A percentile compares a stretch with the other conserved stretches of the same genome.
Evolutionary conservation across 2,797 vertebrate genomes (phyloP).

Genomic region (Coendou prehensilis): DNA sequence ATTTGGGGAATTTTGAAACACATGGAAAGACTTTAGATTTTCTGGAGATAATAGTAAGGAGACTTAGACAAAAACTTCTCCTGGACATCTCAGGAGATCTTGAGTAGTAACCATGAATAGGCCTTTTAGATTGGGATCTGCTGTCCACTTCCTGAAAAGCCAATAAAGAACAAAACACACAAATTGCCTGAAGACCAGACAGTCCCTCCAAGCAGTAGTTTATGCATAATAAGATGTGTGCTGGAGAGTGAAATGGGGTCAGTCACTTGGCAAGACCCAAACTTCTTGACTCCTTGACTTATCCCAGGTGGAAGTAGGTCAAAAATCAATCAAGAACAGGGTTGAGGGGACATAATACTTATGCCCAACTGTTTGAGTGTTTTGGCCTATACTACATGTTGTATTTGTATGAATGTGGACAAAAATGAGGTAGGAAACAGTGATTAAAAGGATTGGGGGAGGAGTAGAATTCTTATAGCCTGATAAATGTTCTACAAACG

Average conservation of each 20-base stretch:
- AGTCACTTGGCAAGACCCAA: not conserved
- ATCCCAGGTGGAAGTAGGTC: not conserved
- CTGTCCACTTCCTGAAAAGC: constrained; percentile 58
- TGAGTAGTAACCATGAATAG: not conserved
- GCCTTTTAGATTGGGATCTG: constrained; percentile 53
- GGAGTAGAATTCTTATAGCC: not conserved
- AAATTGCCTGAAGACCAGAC: not conserved
- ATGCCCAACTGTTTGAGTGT: not conserved
- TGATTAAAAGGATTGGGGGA: constrained; percentile 4
- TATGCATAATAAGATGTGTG: not conserved
- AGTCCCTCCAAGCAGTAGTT: constrained; percentile 5
- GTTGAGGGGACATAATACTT: constrained; percentile 9
- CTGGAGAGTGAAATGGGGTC: constrained; percentile 3
- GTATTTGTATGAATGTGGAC: not conserved
- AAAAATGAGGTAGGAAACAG: not conserved
- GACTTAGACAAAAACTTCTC: constrained; percentile 56
- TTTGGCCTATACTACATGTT: not conserved
- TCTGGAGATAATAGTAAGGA: constrained; percentile 57
- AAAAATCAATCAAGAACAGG: not conserved
- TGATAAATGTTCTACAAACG: constrained; percentile 51
- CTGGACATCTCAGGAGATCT: constrained; percentile 7
- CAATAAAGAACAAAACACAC: constrained; percentile 4
- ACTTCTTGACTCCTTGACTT: constrained; percentile 48
- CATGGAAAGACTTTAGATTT: constrained; percentile 47
- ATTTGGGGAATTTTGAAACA: constrained; percentile 65